These are phyloP conservation scores for Apis dorsata DNA, from an alignment of 1,140 invertebrate species.

Conservation along the genomic window DNA sequence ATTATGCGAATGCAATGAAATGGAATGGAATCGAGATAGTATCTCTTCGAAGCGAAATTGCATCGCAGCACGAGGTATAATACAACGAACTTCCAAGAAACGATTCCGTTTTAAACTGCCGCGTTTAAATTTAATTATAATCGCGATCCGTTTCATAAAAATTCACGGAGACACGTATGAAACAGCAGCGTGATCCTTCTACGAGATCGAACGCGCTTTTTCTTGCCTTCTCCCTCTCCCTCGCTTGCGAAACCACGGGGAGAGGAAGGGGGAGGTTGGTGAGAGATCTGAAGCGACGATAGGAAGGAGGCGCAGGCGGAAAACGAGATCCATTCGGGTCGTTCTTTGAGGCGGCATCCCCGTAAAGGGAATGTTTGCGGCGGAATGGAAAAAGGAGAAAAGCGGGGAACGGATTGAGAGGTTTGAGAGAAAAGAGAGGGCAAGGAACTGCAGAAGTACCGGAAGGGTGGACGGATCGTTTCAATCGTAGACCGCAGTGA, in stretches of 20 bases:
- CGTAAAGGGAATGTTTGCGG: conserved; percentile 48
- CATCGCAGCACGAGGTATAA: too few species aligned
- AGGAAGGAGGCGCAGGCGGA: background rate
- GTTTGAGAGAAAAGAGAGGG: background rate
- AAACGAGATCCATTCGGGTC: conserved; percentile 32
- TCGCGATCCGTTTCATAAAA: too few species aligned
- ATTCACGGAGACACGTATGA: too few species aligned
- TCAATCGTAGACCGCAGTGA: conserved; percentile 52
- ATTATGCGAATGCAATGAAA: too few species aligned
- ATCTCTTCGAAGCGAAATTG: too few species aligned
- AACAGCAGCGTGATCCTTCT: background rate
- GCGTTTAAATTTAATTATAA: too few species aligned
- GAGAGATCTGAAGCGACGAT: background rate
- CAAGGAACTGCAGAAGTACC: conserved; percentile 37
- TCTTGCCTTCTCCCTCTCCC: too few species aligned
- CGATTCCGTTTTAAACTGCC: too few species aligned
- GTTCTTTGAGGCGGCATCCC: conserved; percentile 18
- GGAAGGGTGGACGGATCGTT: conserved; percentile 53
- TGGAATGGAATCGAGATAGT: too few species aligned
- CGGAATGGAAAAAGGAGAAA: conserved; percentile 30
- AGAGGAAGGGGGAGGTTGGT: background rate
- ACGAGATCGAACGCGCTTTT: background rate
- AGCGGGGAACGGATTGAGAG: conserved; percentile 4
- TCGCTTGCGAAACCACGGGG: background rate
- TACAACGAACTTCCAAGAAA: too few species aligned